Base-by-base conservation (phyloP, 2,113 vertebrate genomes). In the Alligator sinensis region DNA sequence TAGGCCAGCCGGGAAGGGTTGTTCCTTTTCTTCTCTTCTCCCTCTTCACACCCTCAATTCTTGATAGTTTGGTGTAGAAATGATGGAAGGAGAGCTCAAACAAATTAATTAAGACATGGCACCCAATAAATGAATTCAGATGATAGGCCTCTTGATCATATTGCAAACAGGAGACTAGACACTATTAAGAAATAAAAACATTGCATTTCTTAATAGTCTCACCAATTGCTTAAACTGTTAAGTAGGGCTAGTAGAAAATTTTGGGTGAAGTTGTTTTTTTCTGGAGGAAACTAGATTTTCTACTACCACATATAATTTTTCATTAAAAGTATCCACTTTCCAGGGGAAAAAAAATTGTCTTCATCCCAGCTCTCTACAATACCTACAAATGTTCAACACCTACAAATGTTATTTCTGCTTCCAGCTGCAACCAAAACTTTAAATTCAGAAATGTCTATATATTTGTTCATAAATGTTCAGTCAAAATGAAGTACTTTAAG, bases 381-480 rank as follows among this genome's bases (percentile, higher is more conserved):
- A 63, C 47, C 10, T 17, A 4, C 11, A 15, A 30, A 75, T 25
- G 58, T 63, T 47, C 34, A 70, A 62, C 38, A 5, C 11, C 7
- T 11, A 22, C 5, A 77, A 11, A 5, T 34, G 2, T 15, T 30
- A 0, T 5, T 19, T 3, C 12, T 57, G 11, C 4, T 85, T 47
- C 4, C 19, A 47, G 12, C 25, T 22, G n/a, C 82, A 82, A 18
- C 21, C 47, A 2, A 59, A 82, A 5, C 5, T 59, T 63, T 1
- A 5, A 0, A 21, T 82, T 30, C 77, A 47, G 63, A 78, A 87
- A 59, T 2, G 1, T 30, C 27, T 24, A 10, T 30, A 18, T 3
- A 1, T 24, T 47, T 25, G 47, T 74, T 63, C 30, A 6, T 21
- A 28, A 5, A 0, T 74, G 87, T 64, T 30, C 12, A 1, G 17